phyloP scores from a whole-genome alignment of 2,113 vertebrate species.

The Natator depressus region DNA sequence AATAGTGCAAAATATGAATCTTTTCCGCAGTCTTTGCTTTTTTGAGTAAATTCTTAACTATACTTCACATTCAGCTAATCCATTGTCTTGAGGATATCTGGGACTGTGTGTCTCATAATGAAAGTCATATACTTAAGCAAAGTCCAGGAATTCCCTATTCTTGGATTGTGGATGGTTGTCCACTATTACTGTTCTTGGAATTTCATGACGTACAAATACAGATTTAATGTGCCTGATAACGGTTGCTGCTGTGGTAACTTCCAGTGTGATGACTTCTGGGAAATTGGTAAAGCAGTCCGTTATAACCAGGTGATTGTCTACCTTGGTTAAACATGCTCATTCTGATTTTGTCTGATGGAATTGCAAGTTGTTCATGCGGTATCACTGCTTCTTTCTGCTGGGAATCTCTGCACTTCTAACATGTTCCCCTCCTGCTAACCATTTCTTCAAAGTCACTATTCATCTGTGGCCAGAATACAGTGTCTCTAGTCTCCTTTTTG shows the following conservation, averaged over 20 bases:
- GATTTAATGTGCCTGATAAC: not conserved
- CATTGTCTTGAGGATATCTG: too few relatives aligned
- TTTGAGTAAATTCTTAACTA: too few relatives aligned
- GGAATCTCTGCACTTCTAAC: not conserved
- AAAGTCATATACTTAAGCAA: too few relatives aligned
- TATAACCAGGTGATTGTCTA: not conserved
- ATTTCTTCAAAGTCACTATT: not conserved
- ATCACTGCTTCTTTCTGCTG: not conserved
- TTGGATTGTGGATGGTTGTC: not conserved
- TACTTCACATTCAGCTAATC: too few relatives aligned
- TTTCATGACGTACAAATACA: not conserved
- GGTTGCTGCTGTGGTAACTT: not conserved
- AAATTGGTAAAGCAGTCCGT: not conserved
- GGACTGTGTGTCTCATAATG: too few relatives aligned
- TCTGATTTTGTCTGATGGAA: not conserved
- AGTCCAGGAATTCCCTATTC: not conserved
- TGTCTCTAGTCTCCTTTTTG: not conserved
- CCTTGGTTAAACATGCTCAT: not conserved
- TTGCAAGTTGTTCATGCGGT: not conserved
- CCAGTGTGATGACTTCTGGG: not conserved
- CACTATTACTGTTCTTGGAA: not conserved
- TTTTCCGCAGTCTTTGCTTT: too few relatives aligned
- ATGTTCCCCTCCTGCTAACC: not conserved
- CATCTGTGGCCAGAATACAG: not conserved
- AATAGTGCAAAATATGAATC: too few relatives aligned